Evolutionary conservation across 64 coral and sea anemone genomes (phyloP).

Genomic region (Cladopsammia gracilis): DNA sequence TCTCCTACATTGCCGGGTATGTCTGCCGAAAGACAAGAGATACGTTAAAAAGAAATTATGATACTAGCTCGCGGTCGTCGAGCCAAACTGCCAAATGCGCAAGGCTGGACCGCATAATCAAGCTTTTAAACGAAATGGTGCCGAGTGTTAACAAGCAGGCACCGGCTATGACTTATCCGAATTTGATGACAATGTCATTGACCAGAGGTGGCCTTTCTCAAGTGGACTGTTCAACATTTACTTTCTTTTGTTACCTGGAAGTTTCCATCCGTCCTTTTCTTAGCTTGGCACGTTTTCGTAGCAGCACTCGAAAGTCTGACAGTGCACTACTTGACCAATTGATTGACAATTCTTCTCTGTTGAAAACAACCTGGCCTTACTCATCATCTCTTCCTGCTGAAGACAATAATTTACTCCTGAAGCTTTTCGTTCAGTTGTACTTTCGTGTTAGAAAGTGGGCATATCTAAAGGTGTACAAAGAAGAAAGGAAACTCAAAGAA

Average conservation of each 20-base stretch:
- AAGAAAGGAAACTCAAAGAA: not conserved
- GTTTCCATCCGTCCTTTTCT: constrained; percentile 31
- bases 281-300: not conserved
- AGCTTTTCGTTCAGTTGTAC: constrained; percentile 6
- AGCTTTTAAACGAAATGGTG: too few species aligned
- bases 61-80: too few species aligned
- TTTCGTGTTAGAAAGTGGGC: constrained; percentile 27
- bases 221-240: not conserved
- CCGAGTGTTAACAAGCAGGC: too few species aligned
- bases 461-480: not conserved
- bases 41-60: not conserved
- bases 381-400: not conserved
- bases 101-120: too few species aligned
- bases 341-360: not conserved
- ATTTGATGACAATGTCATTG: constrained; percentile 12
- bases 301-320: constrained; percentile 8
- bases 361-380: constrained; percentile 20
- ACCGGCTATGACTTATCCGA: not conserved
- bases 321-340: constrained; percentile 10
- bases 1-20: constrained; percentile 28
- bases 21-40: constrained; percentile 27
- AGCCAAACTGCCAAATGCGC: too few species aligned
- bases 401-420: not conserved
- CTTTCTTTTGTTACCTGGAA: constrained; percentile 22
- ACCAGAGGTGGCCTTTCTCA: constrained; percentile 27